Percentiles rank a stretch among this genome's conserved stretches.
These are phyloP conservation scores for Acipenser transmontanus DNA, from an alignment of 2,797 vertebrate species.

Conservation along the genomic window DNA sequence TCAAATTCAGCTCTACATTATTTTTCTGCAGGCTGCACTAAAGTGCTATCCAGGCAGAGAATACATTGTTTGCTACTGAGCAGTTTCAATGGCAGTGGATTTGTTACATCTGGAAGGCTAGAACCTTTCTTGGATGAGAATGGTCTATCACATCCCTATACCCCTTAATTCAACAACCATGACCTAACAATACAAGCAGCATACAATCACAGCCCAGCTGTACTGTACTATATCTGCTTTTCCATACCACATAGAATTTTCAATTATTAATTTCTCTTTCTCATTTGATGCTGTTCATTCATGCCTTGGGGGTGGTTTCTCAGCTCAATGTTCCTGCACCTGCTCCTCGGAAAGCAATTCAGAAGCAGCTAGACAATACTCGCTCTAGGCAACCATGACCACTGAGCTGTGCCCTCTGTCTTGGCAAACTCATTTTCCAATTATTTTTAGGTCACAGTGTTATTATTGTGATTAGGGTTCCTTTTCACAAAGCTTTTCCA, in stretches of 20 bases:
- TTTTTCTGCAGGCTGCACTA: background rate
- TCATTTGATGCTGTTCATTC: constrained; percentile 22
- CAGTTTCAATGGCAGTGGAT: constrained; percentile 29
- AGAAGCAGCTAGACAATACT: constrained; percentile 24
- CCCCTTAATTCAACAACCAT: constrained; percentile 25
- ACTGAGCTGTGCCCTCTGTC: constrained; percentile 21
- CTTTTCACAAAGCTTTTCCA: no score
- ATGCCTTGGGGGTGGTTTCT: constrained; percentile 14
- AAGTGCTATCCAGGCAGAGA: constrained; percentile 17
- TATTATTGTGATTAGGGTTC: no score
- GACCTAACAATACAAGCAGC: constrained; percentile 10
- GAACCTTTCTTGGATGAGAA: constrained; percentile 20
- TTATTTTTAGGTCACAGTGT: constrained; percentile 47
- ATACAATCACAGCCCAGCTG: constrained; percentile 22
- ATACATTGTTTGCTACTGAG: constrained; percentile 37
- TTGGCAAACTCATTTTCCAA: constrained; percentile 41
- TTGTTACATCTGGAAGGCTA: constrained; percentile 16
- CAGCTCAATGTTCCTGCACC: constrained; percentile 21
- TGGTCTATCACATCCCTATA: constrained; percentile 10
- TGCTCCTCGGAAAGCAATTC: constrained; percentile 27
- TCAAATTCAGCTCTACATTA: background rate
- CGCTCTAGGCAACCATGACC: constrained; percentile 27
- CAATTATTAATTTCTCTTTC: constrained; percentile 29
- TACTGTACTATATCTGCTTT: background rate
- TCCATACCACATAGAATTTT: constrained; percentile 20